These are phyloP conservation scores for Elmis aenea DNA, from an alignment of 2,888 invertebrate species.

Conservation along the genomic window DNA sequence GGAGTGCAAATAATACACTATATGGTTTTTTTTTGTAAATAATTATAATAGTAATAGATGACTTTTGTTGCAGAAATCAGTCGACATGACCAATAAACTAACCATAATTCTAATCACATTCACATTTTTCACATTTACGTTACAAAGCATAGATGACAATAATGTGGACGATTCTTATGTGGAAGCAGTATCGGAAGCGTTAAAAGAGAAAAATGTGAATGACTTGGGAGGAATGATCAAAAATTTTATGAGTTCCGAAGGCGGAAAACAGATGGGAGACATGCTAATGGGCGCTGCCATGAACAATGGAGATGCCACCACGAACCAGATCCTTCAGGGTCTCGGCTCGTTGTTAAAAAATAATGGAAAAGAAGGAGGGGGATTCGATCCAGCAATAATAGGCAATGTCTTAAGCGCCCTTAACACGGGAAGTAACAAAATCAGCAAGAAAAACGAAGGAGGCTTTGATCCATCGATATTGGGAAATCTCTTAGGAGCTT, in stretches of 20 bases:
- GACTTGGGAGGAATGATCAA: conserved; percentile 63
- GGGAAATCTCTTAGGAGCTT: conserved; percentile 51
- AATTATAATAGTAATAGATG: too few relatives aligned
- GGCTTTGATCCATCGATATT: conserved; percentile 55
- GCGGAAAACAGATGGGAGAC: conserved; percentile 53
- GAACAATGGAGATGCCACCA: conserved; percentile 32
- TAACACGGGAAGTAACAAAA: conserved; percentile 8
- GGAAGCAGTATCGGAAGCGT: conserved; percentile 64
- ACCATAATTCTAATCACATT: conserved; percentile 14
- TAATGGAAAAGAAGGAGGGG: conserved; percentile 37
- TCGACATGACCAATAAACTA: too few relatives aligned
- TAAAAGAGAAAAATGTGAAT: conserved; percentile 49
- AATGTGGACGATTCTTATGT: conserved; percentile 50
- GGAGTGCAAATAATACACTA: too few relatives aligned
- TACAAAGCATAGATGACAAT: too few relatives aligned
- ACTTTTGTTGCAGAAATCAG: too few relatives aligned
- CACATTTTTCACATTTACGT: too few relatives aligned
- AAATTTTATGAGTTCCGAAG: conserved; percentile 63
- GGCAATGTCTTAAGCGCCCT: conserved; percentile 51
- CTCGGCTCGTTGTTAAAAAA: conserved; percentile 12
- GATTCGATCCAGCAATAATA: conserved; percentile 54
- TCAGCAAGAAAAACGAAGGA: conserved; percentile 35
- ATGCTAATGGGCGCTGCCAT: conserved; percentile 26
- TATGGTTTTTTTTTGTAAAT: too few relatives aligned
- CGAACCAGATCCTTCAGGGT: conserved; percentile 51